Evolutionary conservation across 2,888 invertebrate genomes (phyloP), one percentile per base, ranked within the genome.

Genomic region (Lithosia quadra): DNA sequence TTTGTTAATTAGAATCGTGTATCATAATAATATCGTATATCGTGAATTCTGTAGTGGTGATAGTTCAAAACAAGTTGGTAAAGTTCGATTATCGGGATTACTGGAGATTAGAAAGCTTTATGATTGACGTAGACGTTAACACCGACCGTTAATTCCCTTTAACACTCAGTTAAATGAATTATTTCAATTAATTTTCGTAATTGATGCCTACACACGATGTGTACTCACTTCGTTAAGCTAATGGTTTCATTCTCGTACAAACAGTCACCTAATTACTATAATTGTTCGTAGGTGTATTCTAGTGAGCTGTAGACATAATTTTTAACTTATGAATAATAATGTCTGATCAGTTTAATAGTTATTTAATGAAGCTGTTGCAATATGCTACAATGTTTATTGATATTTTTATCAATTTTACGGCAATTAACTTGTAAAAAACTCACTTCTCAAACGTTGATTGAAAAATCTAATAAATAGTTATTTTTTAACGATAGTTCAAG

Each of bases 131-230:
- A 36, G 55, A 49, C 22, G 34, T 64, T 63, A 22, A 62, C 64
- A 53, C 61, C 58, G 53, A 24, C 65, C 8, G 49, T 71, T 72
- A 67, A 24, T 75, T 76, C 56, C 71, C 49, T 69, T 34, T 63
- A 69, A 69, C 82, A 74, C 69, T 82, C 73, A 78, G 69, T 78
- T 78, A 75, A 81, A 80, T 82, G 75, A 74, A 69, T 76, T 55
- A 68, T 59, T 79, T 67, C 69, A 79, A 81, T 81, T 80, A 77
- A 79, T 76, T 81, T 74, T 69, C 68, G 65, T 80, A 79, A 80
- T 73, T 80, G 80, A 36, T 60, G 24, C 61, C 56, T 63, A 71
- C 60, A 55, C 59, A 60, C 65, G 66, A 67, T 67, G 74, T 71
- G 63, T 67, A 60, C 68, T 68, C 63, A 68, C 69, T 68, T 71